phyloP scores from a whole-genome alignment of 2,888 invertebrate genomes.

The Nephrotoma flavescens region DNA sequence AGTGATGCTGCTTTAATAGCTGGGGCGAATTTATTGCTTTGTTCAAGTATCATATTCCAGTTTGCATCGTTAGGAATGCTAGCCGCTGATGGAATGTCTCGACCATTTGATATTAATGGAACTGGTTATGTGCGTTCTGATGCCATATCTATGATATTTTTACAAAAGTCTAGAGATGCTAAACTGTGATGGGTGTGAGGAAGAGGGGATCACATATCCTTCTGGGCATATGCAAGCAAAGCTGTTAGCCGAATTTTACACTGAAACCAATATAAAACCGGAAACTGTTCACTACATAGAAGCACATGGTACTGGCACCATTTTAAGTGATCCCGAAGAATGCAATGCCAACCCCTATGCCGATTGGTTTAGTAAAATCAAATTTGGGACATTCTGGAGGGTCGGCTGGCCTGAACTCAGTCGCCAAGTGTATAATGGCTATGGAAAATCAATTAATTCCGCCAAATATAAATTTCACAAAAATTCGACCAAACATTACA shows the following conservation, averaged over 20 bases:
- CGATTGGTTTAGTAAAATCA: conserved; percentile 84
- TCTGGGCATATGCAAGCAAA: conserved; percentile 47
- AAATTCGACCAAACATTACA: conserved; percentile 43
- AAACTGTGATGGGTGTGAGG: conserved; percentile 62
- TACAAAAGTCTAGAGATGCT: conserved; percentile 56
- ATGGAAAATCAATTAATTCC: conserved; percentile 69
- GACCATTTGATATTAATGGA: conserved; percentile 75
- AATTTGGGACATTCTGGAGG: conserved; percentile 91
- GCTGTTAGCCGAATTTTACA: conserved; percentile 46
- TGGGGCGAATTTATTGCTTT: conserved; percentile 70
- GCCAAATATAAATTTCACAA: conserved; percentile 68
- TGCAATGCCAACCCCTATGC: conserved; percentile 58
- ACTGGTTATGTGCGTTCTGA: conserved; percentile 78
- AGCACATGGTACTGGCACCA: conserved; percentile 73
- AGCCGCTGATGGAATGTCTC: conserved; percentile 73
- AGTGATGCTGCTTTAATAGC: conserved; percentile 85
- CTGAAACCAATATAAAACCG: conserved; percentile 56
- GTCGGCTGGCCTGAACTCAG: conserved; percentile 63
- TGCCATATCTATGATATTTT: conserved; percentile 49
- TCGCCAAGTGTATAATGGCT: conserved; percentile 67
- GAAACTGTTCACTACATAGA: conserved; percentile 61
- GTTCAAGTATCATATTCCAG: conserved; percentile 78
- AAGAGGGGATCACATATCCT: conserved; percentile 53
- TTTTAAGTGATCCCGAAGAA: conserved; percentile 86
- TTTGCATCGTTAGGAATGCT: conserved; percentile 70